phyloP scores from a whole-genome alignment of 2,888 invertebrate species.

The Apomyelois bistriatella region DNA sequence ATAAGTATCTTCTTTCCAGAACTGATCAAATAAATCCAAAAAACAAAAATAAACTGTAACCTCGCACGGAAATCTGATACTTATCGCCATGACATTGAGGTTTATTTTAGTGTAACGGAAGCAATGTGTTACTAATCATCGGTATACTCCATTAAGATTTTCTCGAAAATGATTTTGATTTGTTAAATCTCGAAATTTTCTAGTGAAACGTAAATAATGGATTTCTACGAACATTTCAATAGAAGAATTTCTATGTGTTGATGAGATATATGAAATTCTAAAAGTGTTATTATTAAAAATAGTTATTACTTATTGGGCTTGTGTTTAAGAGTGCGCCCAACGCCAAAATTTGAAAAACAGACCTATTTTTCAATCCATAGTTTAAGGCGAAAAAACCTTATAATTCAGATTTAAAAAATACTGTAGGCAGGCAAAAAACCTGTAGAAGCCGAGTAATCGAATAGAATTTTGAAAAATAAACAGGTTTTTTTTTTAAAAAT shows the following conservation, averaged over 20 bases:
- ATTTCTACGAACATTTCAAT: not conserved
- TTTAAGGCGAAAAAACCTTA: too few species aligned
- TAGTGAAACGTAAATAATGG: slow-evolving; percentile 4
- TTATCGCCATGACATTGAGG: not conserved
- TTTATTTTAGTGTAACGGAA: slow-evolving; percentile 1
- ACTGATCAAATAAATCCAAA: not conserved
- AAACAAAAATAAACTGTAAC: not conserved
- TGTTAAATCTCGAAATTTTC: slow-evolving; percentile 11
- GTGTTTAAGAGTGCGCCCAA: too few species aligned
- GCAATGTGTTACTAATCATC: slow-evolving; percentile 2
- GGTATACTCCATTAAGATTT: slow-evolving; percentile 8
- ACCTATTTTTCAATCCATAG: too few species aligned
- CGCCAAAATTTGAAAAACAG: too few species aligned
- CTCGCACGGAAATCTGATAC: slow-evolving; percentile 7
- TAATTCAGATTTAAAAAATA: too few species aligned
- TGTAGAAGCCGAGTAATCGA: too few species aligned
- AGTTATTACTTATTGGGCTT: too few species aligned
- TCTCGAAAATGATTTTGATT: slow-evolving; percentile 8
- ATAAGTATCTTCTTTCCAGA: not conserved
- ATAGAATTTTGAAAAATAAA: too few species aligned
- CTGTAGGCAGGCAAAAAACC: too few species aligned
- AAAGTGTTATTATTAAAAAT: too few species aligned
- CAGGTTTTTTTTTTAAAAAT: too few species aligned
- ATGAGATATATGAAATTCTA: too few species aligned
- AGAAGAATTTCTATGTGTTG: not conserved